Conservation (phyloP, 2,113 vertebrate species). For the Ornithorhynchus anatinus region DNA sequence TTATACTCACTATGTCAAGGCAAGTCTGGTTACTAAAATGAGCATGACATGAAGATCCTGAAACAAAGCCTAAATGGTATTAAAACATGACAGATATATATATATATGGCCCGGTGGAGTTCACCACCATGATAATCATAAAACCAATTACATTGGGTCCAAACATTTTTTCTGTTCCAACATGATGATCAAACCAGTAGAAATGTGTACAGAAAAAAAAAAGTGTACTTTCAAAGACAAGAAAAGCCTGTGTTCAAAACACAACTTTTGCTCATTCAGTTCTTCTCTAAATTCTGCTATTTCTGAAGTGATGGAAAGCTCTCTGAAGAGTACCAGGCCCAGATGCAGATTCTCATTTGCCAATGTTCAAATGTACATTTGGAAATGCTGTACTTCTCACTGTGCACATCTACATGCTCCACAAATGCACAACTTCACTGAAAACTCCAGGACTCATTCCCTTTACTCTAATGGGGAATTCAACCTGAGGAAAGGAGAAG, state of each 20-base stretch:
- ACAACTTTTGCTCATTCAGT: slow-evolving; percentile 61
- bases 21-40: background rate
- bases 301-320: slow-evolving; percentile 64
- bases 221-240: slow-evolving; percentile 73
- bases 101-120: slow-evolving; percentile 27
- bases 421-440: too few species aligned
- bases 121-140: slow-evolving; percentile 16
- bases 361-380: slow-evolving; percentile 58
- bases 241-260: slow-evolving; percentile 59
- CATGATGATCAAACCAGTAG: slow-evolving; percentile 71
- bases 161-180: background rate
- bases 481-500: too few species aligned
- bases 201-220: slow-evolving; percentile 54
- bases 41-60: slow-evolving; percentile 29
- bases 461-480: too few species aligned
- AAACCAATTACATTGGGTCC: slow-evolving; percentile 30
- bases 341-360: slow-evolving; percentile 71
- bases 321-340: slow-evolving; percentile 71
- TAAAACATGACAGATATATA: slow-evolving; percentile 9
- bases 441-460: too few species aligned
- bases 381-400: too few species aligned
- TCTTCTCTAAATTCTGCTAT: slow-evolving; percentile 67
- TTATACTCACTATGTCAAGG: background rate
- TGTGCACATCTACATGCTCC: too few species aligned
- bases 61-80: slow-evolving; percentile 29